Evolutionary conservation across 1,140 invertebrate genomes (phyloP), one percentile per base, ranked within the genome.

Genomic region (Tetragonula clypearis): DNA sequence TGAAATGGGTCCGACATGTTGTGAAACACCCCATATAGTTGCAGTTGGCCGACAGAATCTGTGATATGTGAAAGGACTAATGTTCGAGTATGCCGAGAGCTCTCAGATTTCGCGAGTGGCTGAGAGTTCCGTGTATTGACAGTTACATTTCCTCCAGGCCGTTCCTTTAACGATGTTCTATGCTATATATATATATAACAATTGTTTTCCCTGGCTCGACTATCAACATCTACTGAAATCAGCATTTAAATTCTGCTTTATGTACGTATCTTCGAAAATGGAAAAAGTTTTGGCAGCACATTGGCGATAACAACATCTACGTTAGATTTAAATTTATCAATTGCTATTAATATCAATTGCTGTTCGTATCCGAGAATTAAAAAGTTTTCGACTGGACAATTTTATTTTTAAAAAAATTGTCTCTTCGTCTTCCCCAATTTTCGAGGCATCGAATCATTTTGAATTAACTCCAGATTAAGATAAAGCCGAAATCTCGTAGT

Each of bases 51-150:
- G 76, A 71, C 82, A 79, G 66, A 55, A 79, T 84, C 55, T 79
- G 75, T 58, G 82, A 84, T 84, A 76, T 71, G n/a, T 79, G 49
- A 84, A 79, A 79, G 65, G 66, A 78, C 62, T 35, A 84, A 49
- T 56, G 68, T 84, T 76, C 82, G 53, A 60, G 41, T 41, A 53
- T 69, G 82, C 60, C 82, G 55, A 84, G 75, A 19, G 66, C 82
- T 35, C 82, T 84, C 75, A 71, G 82, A 84, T 84, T 84, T 71
- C 82, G 75, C 82, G 35, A 84, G 41, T 79, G 82, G 55, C 66
- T 71, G 75, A 66, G 56, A 71, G 66, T 84, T 84, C 56, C 82
- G 65, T 62, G 26, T 84, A 84, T 79, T 71, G 82, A 79, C 82
- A 84, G 82, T 84, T 84, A 71, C 75, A 84, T 84, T 84, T 84